Evolutionary conservation across 2,113 vertebrate genomes (phyloP), one percentile per base, ranked within the genome.

Genomic region (Eurypyga helias): DNA sequence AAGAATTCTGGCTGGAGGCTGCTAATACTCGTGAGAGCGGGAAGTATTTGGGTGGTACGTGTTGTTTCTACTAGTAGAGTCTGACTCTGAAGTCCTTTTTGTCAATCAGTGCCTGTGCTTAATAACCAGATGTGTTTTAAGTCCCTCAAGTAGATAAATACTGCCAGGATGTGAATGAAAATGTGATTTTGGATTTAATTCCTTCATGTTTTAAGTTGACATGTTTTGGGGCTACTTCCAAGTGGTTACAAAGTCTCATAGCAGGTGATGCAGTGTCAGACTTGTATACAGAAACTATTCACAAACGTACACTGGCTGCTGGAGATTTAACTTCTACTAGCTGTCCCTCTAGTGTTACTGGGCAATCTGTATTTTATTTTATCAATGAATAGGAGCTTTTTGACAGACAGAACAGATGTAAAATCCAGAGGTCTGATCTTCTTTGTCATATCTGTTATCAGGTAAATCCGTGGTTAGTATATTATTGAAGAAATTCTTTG

Each of bases 1-100:
- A 43, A 9, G 18, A n/a, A 28, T 6, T 69, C 20, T 85, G 23
- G 19, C 55, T 2, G 1, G 11, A 67, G 24, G 4, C n/a, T 85
- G 28, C 14, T 69, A 36, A 48, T 0, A 2, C 5, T 65, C 1
- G 0, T 20, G n/a, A 41, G 19, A 36, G 14, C 14, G 3, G 18
- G 13, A 52, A 9, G 17, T 52, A 7, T 85, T 45, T 49, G 24
- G 9, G 31, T 58, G 28, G 11, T 58, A n/a, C 0, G 0, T 83
- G 13, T 51, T 49, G 25, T 46, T 5, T 1, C 31, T 72, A 18
- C 18, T 46, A 13, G 7, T 36, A 29, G 9, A 61, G 51, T 28
- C 43, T 67, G 26, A 33, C 26, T 65, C 19, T 25, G 23, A 13
- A 26, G 29, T 72, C 34, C 25, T 38, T 67, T 86, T 86, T 76